phyloP scores from a whole-genome alignment of 2,797 vertebrate species.

The Parauchenoglanis ngamensis region DNA sequence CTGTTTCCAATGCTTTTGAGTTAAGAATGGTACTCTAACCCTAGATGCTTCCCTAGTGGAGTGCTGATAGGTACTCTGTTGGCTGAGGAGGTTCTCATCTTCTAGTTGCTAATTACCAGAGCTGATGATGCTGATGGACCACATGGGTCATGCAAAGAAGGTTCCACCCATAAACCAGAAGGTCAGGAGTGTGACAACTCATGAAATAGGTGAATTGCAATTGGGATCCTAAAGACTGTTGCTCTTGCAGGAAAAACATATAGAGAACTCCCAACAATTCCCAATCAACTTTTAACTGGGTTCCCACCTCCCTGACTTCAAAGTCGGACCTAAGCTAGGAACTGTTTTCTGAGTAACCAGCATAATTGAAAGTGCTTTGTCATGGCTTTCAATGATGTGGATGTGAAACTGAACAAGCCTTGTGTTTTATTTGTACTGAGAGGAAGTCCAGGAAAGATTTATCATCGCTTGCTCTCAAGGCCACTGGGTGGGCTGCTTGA shows the following conservation, averaged over 20 bases:
- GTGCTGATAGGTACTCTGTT: conserved; percentile 71
- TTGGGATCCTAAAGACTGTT: conserved; percentile 69
- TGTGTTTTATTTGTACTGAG: conserved; percentile 90
- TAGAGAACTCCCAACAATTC: conserved; percentile 67
- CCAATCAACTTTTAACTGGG: conserved; percentile 66
- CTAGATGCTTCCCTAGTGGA: conserved; percentile 69
- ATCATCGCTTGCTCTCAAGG: conserved; percentile 81
- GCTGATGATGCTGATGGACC: conserved; percentile 75
- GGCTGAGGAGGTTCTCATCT: conserved; percentile 77
- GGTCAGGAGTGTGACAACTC: conserved; percentile 73
- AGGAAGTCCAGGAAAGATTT: conserved; percentile 81
- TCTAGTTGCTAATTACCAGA: conserved; percentile 75
- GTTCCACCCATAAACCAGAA: conserved; percentile 81
- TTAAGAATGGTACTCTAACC: conserved; percentile 78
- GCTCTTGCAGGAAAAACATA: conserved; percentile 72
- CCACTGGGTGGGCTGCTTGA: conserved; percentile 79
- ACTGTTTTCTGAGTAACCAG: conserved; percentile 83
- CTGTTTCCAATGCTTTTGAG: conserved; percentile 69
- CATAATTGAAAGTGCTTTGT: conserved; percentile 89
- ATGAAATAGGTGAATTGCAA: conserved; percentile 81
- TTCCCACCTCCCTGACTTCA: conserved; percentile 53
- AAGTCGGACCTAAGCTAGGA: conserved; percentile 71
- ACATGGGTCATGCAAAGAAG: conserved; percentile 76
- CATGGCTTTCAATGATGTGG: conserved; percentile 88
- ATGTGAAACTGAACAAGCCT: conserved; percentile 91